Evolutionary conservation across 1,140 invertebrate genomes (phyloP), one percentile per base, ranked within the genome.

Genomic region (Heliconius himera): DNA sequence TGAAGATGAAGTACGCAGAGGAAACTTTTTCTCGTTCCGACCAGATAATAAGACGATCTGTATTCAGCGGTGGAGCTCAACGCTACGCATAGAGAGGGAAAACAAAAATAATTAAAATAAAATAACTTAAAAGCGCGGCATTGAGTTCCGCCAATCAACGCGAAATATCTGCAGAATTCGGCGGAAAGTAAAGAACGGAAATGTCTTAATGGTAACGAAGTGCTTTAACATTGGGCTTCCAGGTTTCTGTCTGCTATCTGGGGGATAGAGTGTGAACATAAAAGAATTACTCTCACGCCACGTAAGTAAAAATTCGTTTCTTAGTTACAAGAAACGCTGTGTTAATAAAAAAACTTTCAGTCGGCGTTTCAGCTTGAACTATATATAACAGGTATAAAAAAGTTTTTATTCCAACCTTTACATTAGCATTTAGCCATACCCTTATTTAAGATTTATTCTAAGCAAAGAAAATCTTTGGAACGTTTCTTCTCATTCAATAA

Each of bases 371-470:
- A 54, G 54, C 74, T 66, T n/a, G 36, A 60, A 75, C 54, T 54
- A 38, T 38, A 22, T 20, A n/a, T 29, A 26, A 11, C 56, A 66
- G 22, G 22, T 66, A 66, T 75, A 75, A 75, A 75, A 75, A 75
- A 36, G n/a, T n/a, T n/a, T n/a, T n/a, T n/a, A n/a, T n/a, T n/a
- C n/a, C n/a, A n/a, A n/a, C n/a, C n/a, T n/a, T n/a, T n/a, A n/a
- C n/a, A n/a, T n/a, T n/a, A n/a, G n/a, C n/a, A n/a, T n/a, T n/a
- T n/a, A n/a, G n/a, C n/a, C n/a, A n/a, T n/a, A n/a, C n/a, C n/a
- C n/a, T n/a, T n/a, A n/a, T n/a, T n/a, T n/a, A n/a, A n/a, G n/a
- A n/a, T n/a, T n/a, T n/a, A n/a, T n/a, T n/a, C n/a, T n/a, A n/a
- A n/a, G n/a, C n/a, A n/a, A n/a, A n/a, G n/a, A n/a, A n/a, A n/a